Conservation (phyloP, 2,888 invertebrate genomes). For the Agapetus fuscipes region DNA sequence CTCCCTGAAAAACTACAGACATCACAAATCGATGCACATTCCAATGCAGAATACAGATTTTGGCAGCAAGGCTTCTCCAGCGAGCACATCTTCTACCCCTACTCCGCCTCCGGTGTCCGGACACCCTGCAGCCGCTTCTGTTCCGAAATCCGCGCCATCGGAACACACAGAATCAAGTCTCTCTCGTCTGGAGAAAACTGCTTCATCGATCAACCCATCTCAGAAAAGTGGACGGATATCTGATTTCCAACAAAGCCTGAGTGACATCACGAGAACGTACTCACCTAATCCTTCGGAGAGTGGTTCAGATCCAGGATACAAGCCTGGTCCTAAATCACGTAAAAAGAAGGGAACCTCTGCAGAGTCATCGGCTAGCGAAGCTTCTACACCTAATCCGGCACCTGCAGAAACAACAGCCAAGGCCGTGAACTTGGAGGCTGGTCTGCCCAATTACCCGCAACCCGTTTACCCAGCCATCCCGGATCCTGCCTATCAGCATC, state of each 20-base stretch:
- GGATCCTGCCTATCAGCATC: conserved; percentile 14
- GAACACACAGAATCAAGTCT: conserved; percentile 33
- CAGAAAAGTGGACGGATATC: conserved; percentile 40
- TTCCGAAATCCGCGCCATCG: neutral
- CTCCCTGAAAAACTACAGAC: conserved; percentile 41
- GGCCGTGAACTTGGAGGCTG: neutral
- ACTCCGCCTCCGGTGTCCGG: conserved; percentile 27
- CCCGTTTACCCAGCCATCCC: conserved; percentile 2
- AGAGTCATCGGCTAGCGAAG: neutral
- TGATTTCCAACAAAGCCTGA: conserved; percentile 40
- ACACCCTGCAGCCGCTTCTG: neutral
- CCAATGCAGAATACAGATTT: conserved; percentile 11
- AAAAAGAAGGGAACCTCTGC: conserved; percentile 29
- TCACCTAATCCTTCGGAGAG: conserved; percentile 36
- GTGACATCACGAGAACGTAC: conserved; percentile 43
- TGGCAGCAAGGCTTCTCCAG: conserved; percentile 22
- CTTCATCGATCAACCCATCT: conserved; percentile 29
- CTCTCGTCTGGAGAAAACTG: conserved; percentile 38
- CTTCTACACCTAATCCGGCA: neutral
- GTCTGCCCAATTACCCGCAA: neutral
- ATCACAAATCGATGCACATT: conserved; percentile 28
- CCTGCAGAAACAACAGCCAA: neutral
- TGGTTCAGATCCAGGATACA: conserved; percentile 10
- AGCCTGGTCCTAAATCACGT: conserved; percentile 30
- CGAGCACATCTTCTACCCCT: conserved; percentile 22